phyloP scores from a whole-genome alignment of 1,140 invertebrate species.

The Dendroctonus ponderosae region DNA sequence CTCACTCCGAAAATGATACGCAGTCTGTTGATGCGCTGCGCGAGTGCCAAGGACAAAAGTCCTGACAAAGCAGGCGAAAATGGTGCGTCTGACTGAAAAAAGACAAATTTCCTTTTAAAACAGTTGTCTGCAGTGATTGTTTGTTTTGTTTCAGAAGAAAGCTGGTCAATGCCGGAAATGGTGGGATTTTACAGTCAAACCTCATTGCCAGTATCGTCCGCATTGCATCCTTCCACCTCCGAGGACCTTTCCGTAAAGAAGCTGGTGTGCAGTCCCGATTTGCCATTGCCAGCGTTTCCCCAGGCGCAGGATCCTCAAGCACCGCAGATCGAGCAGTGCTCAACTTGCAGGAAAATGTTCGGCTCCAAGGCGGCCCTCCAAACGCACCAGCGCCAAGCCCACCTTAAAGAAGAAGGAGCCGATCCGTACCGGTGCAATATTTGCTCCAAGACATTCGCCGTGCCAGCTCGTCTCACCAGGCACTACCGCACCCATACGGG shows the following conservation, averaged over 20 bases:
- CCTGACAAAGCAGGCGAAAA: conserved; percentile 25
- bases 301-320: conserved; percentile 19
- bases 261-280: conserved; percentile 49
- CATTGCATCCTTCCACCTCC: conserved; percentile 41
- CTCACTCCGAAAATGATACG: conserved; percentile 23
- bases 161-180: conserved; percentile 51
- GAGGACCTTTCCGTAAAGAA: conserved; percentile 45
- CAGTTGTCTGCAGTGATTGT: background rate
- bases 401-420: conserved; percentile 57
- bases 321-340: conserved; percentile 50
- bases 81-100: conserved; percentile 33
- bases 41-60: conserved; percentile 8
- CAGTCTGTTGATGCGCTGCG: conserved; percentile 23
- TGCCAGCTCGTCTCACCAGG: conserved; percentile 83
- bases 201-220: conserved; percentile 44
- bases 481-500: conserved; percentile 91
- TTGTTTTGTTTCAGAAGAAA: conserved; percentile 44
- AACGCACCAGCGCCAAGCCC: conserved; percentile 57
- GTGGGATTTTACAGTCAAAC: conserved; percentile 50
- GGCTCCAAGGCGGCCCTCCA: conserved; percentile 60
- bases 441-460: conserved; percentile 88
- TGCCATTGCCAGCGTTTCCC: conserved; percentile 39
- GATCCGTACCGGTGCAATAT: conserved; percentile 87
- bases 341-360: conserved; percentile 61
- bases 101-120: conserved; percentile 5